phyloP scores from a whole-genome alignment of 2,113 vertebrate genomes.

The Pholis gunnellus region DNA sequence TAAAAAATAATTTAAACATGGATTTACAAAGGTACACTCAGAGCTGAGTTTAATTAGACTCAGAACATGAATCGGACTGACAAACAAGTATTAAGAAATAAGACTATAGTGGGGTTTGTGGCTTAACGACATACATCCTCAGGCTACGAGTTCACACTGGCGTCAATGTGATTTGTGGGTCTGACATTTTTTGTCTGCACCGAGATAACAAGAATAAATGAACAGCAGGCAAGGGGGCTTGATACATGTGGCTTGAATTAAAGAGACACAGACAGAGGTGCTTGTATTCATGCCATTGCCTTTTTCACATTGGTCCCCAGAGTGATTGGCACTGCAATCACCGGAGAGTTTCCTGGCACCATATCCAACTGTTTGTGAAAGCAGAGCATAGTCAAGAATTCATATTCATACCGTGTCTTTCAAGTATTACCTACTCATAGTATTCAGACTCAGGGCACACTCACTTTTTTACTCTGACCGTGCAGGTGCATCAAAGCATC shows the following conservation, averaged over 20 bases:
- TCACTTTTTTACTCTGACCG: constrained; percentile 45
- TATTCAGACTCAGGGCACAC: constrained; percentile 58
- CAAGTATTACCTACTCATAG: constrained; percentile 69
- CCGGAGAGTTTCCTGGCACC: constrained; percentile 51
- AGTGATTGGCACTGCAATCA: constrained; percentile 72
- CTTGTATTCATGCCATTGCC: constrained; percentile 43
- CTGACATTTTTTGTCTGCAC: constrained; percentile 39
- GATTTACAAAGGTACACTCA: constrained; percentile 12
- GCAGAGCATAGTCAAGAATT: constrained; percentile 63
- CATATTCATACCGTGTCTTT: constrained; percentile 72
- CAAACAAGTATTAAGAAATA: constrained; percentile 6
- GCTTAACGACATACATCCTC: constrained; percentile 8
- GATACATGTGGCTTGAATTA: constrained; percentile 37
- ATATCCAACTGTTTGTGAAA: constrained; percentile 64
- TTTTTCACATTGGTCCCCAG: constrained; percentile 20
- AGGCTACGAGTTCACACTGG: constrained; percentile 18
- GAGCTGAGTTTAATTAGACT: constrained; percentile 36
- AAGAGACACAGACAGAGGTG: constrained; percentile 30
- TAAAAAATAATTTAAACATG: background rate
- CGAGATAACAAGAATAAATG: constrained; percentile 52
- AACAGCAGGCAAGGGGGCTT: constrained; percentile 17
- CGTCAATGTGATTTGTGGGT: constrained; percentile 23
- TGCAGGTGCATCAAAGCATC: constrained; percentile 74
- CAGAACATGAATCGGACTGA: constrained; percentile 2
- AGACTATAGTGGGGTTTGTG: background rate